phyloP scores from a whole-genome alignment of 2,888 invertebrate genomes.

The Zonitis immaculata region DNA sequence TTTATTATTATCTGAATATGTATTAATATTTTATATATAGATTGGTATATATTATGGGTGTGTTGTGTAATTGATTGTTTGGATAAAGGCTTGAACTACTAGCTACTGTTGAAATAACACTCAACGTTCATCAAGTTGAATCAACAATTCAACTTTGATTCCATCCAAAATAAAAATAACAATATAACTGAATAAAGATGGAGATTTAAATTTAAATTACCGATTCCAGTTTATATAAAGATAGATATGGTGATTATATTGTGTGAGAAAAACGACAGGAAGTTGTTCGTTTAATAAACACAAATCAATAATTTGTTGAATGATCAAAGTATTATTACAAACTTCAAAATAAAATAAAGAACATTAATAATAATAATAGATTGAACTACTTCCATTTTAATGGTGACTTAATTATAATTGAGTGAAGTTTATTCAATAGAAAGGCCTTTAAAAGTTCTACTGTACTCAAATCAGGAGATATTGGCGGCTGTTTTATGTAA shows the following conservation, averaged over 20 bases:
- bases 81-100: constrained; percentile 2
- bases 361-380: too few relatives aligned
- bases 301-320: neutral
- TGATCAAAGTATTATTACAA: neutral
- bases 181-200: too few relatives aligned
- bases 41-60: neutral
- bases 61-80: constrained; percentile 2
- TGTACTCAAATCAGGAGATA: neutral
- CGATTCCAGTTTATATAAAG: neutral
- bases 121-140: neutral
- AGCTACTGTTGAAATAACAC: constrained; percentile 2
- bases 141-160: constrained; percentile 3
- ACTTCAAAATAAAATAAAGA: neutral
- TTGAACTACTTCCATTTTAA: neutral
- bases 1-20: too few relatives aligned
- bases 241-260: neutral
- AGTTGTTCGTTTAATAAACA: neutral
- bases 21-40: too few relatives aligned
- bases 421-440: neutral
- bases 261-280: neutral
- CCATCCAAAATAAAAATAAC: neutral
- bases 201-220: neutral
- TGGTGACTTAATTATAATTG: too few relatives aligned
- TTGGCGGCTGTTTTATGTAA: neutral
- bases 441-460: neutral